Evolutionary conservation across 1,140 invertebrate species (phyloP), one percentile per base, ranked within the genome.

Genomic region (Lordiphosa clarofinis): DNA sequence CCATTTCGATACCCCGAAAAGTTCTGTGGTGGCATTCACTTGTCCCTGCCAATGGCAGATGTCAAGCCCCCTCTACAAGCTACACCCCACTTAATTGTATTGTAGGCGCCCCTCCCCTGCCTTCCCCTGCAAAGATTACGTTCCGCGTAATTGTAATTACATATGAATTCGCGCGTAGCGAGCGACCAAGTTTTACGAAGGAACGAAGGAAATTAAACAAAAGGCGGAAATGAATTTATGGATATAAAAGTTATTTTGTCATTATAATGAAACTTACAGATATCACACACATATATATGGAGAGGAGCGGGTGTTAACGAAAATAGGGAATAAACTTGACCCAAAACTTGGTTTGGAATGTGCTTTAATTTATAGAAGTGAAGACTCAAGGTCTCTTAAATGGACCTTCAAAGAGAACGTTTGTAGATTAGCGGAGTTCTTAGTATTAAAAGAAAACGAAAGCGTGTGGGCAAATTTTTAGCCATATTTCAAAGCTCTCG

Each of bases 61-160:
- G 52, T 62, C 46, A 19, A 44, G 46, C 47, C 50, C 24, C 11
- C 40, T 39, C 9, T 10, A n/a, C 15, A 8, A n/a, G n/a, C 39
- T 39, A 21, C 21, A 21, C 36, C 40, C 53, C 55, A 38, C 42
- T 24, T 54, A 49, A 43, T 64, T 58, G 60, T 57, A 58, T 49
- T 64, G 49, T 49, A 53, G 57, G 49, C 57, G 56, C 48, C 31
- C 31, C 36, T 56, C 47, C 37, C 36, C 39, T n/a, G n/a, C n/a
- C n/a, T n/a, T n/a, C n/a, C n/a, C n/a, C 4, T 1, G 19, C 38
- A 15, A 44, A 68, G 57, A 69, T 70, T 68, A 50, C 58, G 13
- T 66, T 58, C 47, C 53, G 57, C 59, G 67, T 84, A 82, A 81
- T 81, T 81, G 76, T 82, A 82, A 84, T 84, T 76, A 84, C 72